These are phyloP conservation scores for Xestia c-nigrum DNA, from an alignment of 2,888 invertebrate species.

Conservation along the genomic window DNA sequence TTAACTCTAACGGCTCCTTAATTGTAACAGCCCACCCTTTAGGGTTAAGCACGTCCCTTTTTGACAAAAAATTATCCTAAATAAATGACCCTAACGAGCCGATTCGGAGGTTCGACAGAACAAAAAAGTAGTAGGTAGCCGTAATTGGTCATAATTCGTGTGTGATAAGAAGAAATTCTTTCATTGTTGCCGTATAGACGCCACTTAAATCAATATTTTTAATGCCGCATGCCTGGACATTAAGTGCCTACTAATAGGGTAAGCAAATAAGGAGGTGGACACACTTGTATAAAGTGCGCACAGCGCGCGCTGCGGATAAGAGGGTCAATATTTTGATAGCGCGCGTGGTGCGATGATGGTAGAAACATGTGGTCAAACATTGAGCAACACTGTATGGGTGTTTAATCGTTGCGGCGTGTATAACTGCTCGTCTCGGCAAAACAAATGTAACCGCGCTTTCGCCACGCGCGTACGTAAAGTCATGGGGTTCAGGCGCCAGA, in stretches of 20 bases:
- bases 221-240: constrained; percentile 80
- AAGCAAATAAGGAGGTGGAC: constrained; percentile 82
- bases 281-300: constrained; percentile 84
- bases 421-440: constrained; percentile 76
- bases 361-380: constrained; percentile 89
- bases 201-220: constrained; percentile 85
- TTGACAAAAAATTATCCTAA: constrained; percentile 85
- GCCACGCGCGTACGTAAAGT: constrained; percentile 72
- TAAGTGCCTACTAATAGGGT: constrained; percentile 87
- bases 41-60: constrained; percentile 79
- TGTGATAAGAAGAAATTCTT: constrained; percentile 82
- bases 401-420: constrained; percentile 79
- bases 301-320: constrained; percentile 86
- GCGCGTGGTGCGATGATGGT: constrained; percentile 80
- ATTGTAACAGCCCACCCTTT: constrained; percentile 88
- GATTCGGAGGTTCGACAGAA: constrained; percentile 72
- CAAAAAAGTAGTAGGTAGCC: constrained; percentile 82
- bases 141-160: constrained; percentile 80
- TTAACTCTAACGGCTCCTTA: constrained; percentile 87
- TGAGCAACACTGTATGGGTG: constrained; percentile 83
- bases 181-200: constrained; percentile 74
- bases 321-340: constrained; percentile 90
- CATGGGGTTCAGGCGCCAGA: constrained; percentile 75
- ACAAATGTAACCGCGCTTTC: constrained; percentile 81
- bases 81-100: constrained; percentile 85